These are phyloP conservation scores for Proterorhinus semilunaris DNA, from an alignment of 2,113 vertebrate genomes.

Conservation along the genomic window DNA sequence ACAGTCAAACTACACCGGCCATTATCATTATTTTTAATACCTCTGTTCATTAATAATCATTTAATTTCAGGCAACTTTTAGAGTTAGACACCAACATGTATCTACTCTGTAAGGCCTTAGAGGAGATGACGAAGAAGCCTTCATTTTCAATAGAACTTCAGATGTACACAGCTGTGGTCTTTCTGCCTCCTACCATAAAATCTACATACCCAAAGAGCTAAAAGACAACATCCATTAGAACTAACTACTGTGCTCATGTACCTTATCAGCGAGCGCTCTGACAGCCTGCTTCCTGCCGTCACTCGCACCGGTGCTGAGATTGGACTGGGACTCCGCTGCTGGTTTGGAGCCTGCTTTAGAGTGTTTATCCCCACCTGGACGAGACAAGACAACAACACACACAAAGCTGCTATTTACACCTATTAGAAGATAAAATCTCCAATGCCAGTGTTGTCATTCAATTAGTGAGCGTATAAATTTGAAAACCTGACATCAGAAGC, in stretches of 20 bases:
- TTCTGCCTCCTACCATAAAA: not conserved
- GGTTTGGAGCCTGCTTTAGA: conserved; percentile 81
- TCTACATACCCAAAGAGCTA: not conserved
- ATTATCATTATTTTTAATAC: too few relatives aligned
- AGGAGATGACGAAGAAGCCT: too few relatives aligned
- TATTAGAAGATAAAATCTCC: conserved; percentile 24
- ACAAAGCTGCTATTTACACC: conserved; percentile 48
- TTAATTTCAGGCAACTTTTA: too few relatives aligned
- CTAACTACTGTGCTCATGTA: conserved; percentile 51
- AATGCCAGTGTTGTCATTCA: conserved; percentile 21
- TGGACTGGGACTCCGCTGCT: conserved; percentile 63
- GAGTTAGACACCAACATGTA: too few relatives aligned
- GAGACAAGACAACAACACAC: conserved; percentile 37
- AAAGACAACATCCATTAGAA: conserved; percentile 1
- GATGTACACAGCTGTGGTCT: not conserved
- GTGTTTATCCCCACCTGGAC: conserved; percentile 78
- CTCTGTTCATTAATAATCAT: too few relatives aligned
- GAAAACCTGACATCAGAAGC: conserved; percentile 3
- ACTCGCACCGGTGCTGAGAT: conserved; percentile 62
- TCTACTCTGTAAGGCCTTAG: too few relatives aligned
- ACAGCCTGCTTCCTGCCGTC: conserved; percentile 81
- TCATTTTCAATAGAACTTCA: too few relatives aligned
- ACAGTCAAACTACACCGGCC: too few relatives aligned
- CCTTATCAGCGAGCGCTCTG: conserved; percentile 88
- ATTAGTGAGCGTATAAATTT: conserved; percentile 35